A percentile compares a stretch with the other conserved stretches of the same genome.
These are phyloP conservation scores for Parauchenoglanis ngamensis DNA, from an alignment of 2,797 vertebrate genomes.

Conservation along the genomic window DNA sequence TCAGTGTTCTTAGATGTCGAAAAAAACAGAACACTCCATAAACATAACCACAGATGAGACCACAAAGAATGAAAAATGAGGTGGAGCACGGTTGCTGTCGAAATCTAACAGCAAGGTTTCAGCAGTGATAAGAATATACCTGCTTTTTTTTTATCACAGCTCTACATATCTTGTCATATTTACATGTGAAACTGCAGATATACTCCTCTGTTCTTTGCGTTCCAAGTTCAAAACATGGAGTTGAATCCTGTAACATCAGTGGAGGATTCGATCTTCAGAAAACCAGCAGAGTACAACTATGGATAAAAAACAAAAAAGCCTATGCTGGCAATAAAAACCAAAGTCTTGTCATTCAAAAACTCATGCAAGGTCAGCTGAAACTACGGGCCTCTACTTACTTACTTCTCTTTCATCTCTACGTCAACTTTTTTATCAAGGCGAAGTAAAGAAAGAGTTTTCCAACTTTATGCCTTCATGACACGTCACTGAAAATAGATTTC, in stretches of 20 bases:
- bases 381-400: not conserved
- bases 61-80: not conserved
- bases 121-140: constrained; percentile 52
- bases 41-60: not conserved
- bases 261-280: not conserved
- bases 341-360: not conserved
- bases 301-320: not conserved
- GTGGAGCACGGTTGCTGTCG: not conserved
- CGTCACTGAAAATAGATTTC: not conserved
- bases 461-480: not conserved
- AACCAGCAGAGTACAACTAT: not conserved
- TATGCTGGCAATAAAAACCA: not conserved
- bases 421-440: not conserved
- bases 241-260: not conserved
- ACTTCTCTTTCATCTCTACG: not conserved
- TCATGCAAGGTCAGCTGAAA: constrained; percentile 2
- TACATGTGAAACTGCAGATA: constrained; percentile 24
- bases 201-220: constrained; percentile 13
- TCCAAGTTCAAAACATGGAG: not conserved
- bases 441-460: not conserved
- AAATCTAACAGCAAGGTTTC: not conserved
- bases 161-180: constrained; percentile 28
- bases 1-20: not conserved
- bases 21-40: not conserved
- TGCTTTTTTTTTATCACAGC: constrained; percentile 50